Conservation (phyloP, 2,113 vertebrate genomes). For the Bos indicus region DNA sequence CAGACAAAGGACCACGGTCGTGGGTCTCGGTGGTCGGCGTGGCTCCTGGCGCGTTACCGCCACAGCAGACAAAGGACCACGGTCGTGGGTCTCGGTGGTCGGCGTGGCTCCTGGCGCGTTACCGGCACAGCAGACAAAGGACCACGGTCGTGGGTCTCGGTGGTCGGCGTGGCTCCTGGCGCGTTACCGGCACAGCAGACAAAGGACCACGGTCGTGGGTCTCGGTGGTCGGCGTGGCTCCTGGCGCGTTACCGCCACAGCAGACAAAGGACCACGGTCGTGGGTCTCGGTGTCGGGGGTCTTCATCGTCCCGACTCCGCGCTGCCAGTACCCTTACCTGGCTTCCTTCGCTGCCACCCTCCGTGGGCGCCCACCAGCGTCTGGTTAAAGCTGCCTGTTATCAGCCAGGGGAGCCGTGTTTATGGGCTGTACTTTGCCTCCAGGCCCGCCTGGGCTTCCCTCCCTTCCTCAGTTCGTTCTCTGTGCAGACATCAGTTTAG, state of each 20-base stretch:
- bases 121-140: background rate
- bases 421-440: background rate
- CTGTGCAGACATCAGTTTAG: background rate
- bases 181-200: accelerated
- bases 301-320: accelerated
- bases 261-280: background rate
- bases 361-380: accelerated
- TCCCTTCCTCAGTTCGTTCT: background rate
- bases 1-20: background rate
- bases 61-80: background rate
- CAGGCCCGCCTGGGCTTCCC: background rate
- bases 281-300: accelerated
- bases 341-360: background rate
- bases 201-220: accelerated
- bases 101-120: accelerated
- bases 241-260: accelerated
- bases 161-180: accelerated
- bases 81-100: accelerated
- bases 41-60: accelerated
- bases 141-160: accelerated
- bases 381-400: too few species aligned
- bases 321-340: accelerated
- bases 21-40: accelerated
- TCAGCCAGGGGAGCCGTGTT: too few species aligned
- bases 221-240: background rate